These are phyloP conservation scores for Drosophila takahashii DNA, from an alignment of 1,140 invertebrate species.

Conservation along the genomic window DNA sequence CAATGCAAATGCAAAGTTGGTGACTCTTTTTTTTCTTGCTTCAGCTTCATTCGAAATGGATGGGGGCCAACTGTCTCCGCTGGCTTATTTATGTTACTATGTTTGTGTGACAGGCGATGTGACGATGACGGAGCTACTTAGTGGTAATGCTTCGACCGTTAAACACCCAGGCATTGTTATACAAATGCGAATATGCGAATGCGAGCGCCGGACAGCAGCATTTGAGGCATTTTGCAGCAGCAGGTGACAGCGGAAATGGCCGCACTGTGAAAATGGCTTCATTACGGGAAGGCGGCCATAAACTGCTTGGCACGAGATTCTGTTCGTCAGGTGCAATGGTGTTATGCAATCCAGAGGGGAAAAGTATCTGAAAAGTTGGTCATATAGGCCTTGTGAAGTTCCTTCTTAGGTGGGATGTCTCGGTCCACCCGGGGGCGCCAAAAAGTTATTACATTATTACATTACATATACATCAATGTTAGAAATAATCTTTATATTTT, in stretches of 20 bases:
- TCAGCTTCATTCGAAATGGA: constrained; percentile 39
- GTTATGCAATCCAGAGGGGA: constrained; percentile 22
- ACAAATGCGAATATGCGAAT: constrained; percentile 12
- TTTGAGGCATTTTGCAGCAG: constrained; percentile 29
- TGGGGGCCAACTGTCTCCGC: constrained; percentile 36
- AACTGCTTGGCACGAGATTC: constrained; percentile 15
- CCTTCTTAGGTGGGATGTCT: not conserved
- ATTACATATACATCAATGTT: too few species aligned
- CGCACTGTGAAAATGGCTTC: constrained; percentile 56
- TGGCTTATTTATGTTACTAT: constrained; percentile 73
- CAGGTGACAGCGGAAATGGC: constrained; percentile 53
- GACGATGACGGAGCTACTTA: constrained; percentile 56
- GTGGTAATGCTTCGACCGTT: constrained; percentile 61
- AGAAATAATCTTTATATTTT: too few species aligned
- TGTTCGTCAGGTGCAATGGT: not conserved
- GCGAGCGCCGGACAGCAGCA: constrained; percentile 1
- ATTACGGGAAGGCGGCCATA: constrained; percentile 15
- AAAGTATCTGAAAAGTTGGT: not conserved
- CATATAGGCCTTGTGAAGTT: not conserved
- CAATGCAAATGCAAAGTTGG: constrained; percentile 59
- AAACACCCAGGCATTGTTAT: constrained; percentile 43
- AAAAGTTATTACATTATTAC: not conserved
- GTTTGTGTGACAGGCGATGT: constrained; percentile 40
- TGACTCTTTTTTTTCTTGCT: constrained; percentile 20
- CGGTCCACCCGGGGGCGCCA: not conserved